phyloP scores from a whole-genome alignment of 1,140 invertebrate species.

The Drosophila bifasciata region DNA sequence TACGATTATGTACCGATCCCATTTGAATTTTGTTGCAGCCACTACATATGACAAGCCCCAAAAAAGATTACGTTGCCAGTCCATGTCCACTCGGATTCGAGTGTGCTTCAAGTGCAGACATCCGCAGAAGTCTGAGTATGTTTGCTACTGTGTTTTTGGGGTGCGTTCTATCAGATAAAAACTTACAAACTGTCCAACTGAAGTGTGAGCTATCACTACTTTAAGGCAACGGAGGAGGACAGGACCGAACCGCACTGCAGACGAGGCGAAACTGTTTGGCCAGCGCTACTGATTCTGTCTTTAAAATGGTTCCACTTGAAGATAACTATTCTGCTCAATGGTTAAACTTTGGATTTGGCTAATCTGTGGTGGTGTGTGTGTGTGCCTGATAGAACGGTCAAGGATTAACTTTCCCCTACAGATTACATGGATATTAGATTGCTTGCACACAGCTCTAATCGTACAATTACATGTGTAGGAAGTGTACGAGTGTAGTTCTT shows the following conservation, averaged over 20 bases:
- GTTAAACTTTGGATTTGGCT: slow-evolving; percentile 37
- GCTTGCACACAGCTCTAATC: slow-evolving; percentile 6
- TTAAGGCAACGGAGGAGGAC: background rate
- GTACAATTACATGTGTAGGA: background rate
- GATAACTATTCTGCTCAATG: slow-evolving; percentile 20
- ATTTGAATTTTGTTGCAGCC: slow-evolving; percentile 41
- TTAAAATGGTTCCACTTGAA: slow-evolving; percentile 30
- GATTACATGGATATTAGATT: slow-evolving; percentile 26
- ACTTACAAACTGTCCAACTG: slow-evolving; percentile 27
- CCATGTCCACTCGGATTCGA: slow-evolving; percentile 2
- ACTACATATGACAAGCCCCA: slow-evolving; percentile 20
- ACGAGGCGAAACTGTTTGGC: slow-evolving; percentile 26
- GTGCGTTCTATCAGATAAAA: background rate
- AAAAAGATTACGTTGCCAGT: slow-evolving; percentile 16
- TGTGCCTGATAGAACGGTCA: background rate
- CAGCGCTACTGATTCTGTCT: slow-evolving; percentile 10
- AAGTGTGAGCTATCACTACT: slow-evolving; percentile 1
- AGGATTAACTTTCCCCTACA: background rate
- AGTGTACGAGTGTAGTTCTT: slow-evolving; percentile 3
- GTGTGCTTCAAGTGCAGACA: slow-evolving; percentile 26
- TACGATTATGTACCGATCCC: slow-evolving; percentile 7
- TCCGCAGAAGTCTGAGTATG: slow-evolving; percentile 32
- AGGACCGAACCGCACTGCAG: slow-evolving; percentile 18
- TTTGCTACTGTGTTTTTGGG: background rate
- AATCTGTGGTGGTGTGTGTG: slow-evolving; percentile 20